Percentiles rank a stretch among this genome's conserved stretches.
Conservation (phyloP, 2,113 vertebrate genomes). For the Drymodes brunneopygia region DNA sequence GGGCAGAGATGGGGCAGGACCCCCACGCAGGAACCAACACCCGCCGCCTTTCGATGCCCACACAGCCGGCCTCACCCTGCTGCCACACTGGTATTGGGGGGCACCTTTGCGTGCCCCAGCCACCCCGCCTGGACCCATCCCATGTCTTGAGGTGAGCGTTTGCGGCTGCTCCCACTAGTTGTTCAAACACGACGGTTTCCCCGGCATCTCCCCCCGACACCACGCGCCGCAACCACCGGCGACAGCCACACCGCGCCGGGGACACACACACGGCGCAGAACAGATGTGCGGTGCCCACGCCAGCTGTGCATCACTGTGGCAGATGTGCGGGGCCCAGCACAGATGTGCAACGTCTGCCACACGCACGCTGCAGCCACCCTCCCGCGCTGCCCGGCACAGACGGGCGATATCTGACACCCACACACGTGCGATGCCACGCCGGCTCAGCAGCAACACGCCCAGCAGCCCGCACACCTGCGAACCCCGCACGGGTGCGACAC, state of each 20-base stretch:
- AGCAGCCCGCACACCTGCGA: not conserved
- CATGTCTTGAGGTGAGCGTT: rapidly evolving
- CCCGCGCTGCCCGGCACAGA: not conserved
- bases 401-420: not conserved
- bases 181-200: not conserved
- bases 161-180: not conserved
- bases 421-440: not conserved
- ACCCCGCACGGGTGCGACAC: not conserved
- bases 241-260: not conserved
- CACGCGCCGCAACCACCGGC: not conserved
- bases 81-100: not conserved
- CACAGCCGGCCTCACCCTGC: not conserved
- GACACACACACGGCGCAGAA: not conserved
- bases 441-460: not conserved
- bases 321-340: not conserved
- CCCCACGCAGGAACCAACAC: not conserved
- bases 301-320: not conserved
- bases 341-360: not conserved
- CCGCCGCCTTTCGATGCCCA: not conserved
- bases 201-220: not conserved
- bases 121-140: rapidly evolving
- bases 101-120: not conserved
- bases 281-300: not conserved
- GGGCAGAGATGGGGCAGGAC: not conserved
- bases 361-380: not conserved